Conservation (phyloP, 1,140 invertebrate genomes). For the Lasaia peninsularis region DNA sequence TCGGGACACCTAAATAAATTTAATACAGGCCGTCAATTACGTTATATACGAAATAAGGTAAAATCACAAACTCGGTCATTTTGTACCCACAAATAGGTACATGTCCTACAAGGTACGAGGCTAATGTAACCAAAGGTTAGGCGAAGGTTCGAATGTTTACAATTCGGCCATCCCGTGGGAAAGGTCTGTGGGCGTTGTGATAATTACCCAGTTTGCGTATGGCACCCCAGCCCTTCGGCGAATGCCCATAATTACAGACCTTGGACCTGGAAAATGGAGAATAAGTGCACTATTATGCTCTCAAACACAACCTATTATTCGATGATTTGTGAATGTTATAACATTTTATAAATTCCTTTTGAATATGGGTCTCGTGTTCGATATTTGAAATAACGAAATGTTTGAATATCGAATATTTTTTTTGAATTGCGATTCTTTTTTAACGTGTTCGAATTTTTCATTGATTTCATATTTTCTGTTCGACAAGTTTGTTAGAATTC, state of each 20-base stretch:
- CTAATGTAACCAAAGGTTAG: conserved; percentile 50
- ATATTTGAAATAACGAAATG: too few relatives aligned
- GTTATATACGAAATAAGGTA: background rate
- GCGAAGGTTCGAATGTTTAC: conserved; percentile 56
- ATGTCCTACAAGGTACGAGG: background rate
- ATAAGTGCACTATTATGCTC: conserved; percentile 2
- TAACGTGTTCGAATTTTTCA: too few relatives aligned
- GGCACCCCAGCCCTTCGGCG: conserved; percentile 47
- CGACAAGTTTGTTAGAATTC: too few relatives aligned
- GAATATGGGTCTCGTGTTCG: background rate
- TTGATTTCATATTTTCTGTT: too few relatives aligned
- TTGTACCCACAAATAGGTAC: background rate
- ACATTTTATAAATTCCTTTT: background rate
- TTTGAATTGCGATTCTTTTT: too few relatives aligned
- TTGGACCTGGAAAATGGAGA: conserved; percentile 10
- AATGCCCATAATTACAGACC: conserved; percentile 53
- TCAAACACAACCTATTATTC: conserved; percentile 1
- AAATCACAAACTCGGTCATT: background rate
- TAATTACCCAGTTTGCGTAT: conserved; percentile 65
- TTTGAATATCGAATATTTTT: background rate
- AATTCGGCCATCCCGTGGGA: conserved; percentile 63
- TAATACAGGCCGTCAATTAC: too few relatives aligned
- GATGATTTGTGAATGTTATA: conserved; percentile 8
- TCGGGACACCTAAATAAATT: too few relatives aligned
- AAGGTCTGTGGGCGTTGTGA: conserved; percentile 53